Evolutionary conservation across 2,113 vertebrate genomes (phyloP).

Genomic region (Rutilus rutilus): DNA sequence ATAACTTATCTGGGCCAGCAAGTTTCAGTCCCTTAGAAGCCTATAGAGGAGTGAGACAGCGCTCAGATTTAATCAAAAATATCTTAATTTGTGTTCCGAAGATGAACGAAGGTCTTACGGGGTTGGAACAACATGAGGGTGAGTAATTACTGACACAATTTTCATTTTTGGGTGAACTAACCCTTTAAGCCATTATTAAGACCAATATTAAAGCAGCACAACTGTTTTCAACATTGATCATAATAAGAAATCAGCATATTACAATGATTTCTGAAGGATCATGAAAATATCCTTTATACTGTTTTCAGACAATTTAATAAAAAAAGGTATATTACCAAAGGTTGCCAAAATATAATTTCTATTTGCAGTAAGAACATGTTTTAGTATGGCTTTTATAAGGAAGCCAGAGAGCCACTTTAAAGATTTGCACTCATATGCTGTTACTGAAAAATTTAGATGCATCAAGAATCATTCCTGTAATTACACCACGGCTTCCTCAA

Average conservation of each 20-base stretch:
- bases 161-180: too few relatives aligned
- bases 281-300: not conserved
- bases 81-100: too few relatives aligned
- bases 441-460: not conserved
- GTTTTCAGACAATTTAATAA: not conserved
- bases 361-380: not conserved
- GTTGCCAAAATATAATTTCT: too few relatives aligned
- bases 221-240: not conserved
- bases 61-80: too few relatives aligned
- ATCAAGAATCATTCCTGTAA: not conserved
- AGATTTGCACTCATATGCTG: not conserved
- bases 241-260: not conserved
- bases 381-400: not conserved
- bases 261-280: not conserved
- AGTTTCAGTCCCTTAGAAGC: too few relatives aligned
- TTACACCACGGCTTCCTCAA: not conserved
- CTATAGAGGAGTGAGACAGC: too few relatives aligned
- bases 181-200: too few relatives aligned
- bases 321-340: too few relatives aligned
- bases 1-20: too few relatives aligned
- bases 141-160: too few relatives aligned
- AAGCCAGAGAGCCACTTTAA: not conserved
- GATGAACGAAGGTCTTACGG: too few relatives aligned
- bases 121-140: too few relatives aligned
- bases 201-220: not conserved